Evolutionary conservation across 2,797 vertebrate species (phyloP).

Genomic region (Semaprochilodus insignis): DNA sequence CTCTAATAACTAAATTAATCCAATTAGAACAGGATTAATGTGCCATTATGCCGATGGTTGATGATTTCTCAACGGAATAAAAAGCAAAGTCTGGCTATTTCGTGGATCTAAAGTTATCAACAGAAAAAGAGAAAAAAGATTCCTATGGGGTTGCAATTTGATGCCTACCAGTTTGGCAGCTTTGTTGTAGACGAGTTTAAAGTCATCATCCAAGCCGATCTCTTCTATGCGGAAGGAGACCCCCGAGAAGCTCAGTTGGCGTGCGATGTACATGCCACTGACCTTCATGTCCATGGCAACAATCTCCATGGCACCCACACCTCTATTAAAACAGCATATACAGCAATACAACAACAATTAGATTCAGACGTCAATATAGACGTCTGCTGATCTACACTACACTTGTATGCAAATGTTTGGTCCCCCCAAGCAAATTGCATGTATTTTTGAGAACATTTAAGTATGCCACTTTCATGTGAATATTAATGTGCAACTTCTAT

Average conservation of each 20-base stretch:
- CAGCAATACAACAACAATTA: neutral
- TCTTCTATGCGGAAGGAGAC: conserved; percentile 97
- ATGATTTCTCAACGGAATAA: too few relatives aligned
- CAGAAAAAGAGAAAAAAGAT: neutral
- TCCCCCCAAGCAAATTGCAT: too few relatives aligned
- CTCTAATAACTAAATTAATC: too few relatives aligned
- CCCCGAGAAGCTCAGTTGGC: conserved; percentile 97
- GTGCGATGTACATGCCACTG: conserved; percentile 98
- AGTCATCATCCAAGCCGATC: conserved; percentile 90
- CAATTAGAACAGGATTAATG: too few relatives aligned
- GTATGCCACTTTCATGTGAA: too few relatives aligned
- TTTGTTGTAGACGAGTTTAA: conserved; percentile 92
- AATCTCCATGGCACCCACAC: conserved; percentile 98
- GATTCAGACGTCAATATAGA: too few relatives aligned
- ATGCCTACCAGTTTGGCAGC: conserved; percentile 91
- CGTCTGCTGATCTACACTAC: neutral
- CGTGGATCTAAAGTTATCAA: neutral
- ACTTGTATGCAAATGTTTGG: too few relatives aligned
- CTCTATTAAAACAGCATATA: conserved; percentile 76
- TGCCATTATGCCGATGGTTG: too few relatives aligned
- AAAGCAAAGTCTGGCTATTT: neutral
- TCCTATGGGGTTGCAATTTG: neutral
- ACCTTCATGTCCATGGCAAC: conserved; percentile 99
- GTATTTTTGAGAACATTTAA: too few relatives aligned
- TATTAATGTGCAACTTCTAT: too few relatives aligned